These are phyloP conservation scores for Erebia aethiops DNA, from an alignment of 2,888 invertebrate species.

Conservation along the genomic window DNA sequence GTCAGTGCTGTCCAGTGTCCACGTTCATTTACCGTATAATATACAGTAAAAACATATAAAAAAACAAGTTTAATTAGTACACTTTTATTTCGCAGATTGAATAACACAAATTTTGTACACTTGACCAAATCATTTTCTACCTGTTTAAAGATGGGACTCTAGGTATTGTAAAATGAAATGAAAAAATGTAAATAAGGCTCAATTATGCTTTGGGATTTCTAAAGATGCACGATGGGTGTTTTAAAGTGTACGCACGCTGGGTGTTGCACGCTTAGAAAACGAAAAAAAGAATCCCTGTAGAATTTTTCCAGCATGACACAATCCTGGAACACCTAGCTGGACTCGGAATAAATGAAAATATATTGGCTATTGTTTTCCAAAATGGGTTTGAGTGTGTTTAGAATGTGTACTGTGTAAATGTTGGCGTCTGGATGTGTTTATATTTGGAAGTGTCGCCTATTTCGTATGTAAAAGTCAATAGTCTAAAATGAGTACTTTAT, in stretches of 20 bases:
- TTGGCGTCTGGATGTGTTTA: conserved; percentile 26
- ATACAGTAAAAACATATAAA: not conserved
- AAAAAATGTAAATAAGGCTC: conserved; percentile 7
- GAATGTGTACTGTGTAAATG: conserved; percentile 32
- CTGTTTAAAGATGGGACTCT: not conserved
- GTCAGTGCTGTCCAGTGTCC: conserved; percentile 51
- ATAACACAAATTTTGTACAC: not conserved
- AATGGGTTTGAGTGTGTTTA: conserved; percentile 35
- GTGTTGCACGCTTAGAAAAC: conserved; percentile 71
- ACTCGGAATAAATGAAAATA: conserved; percentile 47
- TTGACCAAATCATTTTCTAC: not conserved
- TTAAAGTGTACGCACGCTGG: conserved; percentile 47
- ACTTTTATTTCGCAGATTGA: not conserved
- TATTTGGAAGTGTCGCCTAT: conserved; percentile 31
- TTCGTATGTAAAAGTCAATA: conserved; percentile 34
- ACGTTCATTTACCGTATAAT: conserved; percentile 9
- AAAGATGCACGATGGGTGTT: conserved; percentile 52
- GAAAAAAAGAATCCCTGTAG: conserved; percentile 40
- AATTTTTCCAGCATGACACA: conserved; percentile 68
- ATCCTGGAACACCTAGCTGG: conserved; percentile 63
- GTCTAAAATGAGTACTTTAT: conserved; percentile 23
- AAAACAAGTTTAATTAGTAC: not conserved
- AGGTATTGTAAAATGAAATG: not conserved
- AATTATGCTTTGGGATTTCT: conserved; percentile 45
- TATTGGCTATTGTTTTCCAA: conserved; percentile 41